Conservation (phyloP, 2,797 vertebrate genomes). For the Onychomys arenicola region DNA sequence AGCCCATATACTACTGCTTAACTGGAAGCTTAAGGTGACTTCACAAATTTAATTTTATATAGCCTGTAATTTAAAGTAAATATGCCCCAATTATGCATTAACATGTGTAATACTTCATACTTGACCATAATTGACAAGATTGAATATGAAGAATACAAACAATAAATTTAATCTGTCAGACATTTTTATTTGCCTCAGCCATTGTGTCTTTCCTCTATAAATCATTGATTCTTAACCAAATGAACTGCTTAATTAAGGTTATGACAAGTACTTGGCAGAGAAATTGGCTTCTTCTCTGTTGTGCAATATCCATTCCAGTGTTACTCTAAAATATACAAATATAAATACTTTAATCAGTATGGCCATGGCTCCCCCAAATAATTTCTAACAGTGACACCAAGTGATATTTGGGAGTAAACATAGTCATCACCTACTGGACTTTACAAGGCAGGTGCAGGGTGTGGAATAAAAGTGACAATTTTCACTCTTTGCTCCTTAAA, state of each 20-base stretch:
- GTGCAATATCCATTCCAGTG: not conserved
- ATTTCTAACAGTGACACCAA: not conserved
- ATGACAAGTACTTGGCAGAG: slow-evolving; percentile 51
- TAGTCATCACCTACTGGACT: not conserved
- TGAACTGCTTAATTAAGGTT: slow-evolving; percentile 54
- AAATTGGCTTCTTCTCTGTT: slow-evolving; percentile 4
- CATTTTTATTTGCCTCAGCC: slow-evolving; percentile 11
- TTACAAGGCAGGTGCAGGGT: not conserved
- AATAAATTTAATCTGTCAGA: slow-evolving; percentile 22
- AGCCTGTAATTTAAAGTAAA: not conserved
- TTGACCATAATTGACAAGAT: slow-evolving; percentile 12
- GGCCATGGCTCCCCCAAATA: not conserved
- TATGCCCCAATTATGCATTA: not conserved
- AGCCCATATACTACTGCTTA: not conserved
- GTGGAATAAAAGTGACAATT: not conserved
- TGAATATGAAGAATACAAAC: not conserved
- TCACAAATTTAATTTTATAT: slow-evolving; percentile 28
- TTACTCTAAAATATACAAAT: not conserved
- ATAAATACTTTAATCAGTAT: slow-evolving; percentile 28
- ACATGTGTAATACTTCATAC: not conserved
- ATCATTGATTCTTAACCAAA: slow-evolving; percentile 30
- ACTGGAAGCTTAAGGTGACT: not conserved
- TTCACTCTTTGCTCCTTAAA: not conserved
- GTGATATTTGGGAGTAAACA: not conserved
- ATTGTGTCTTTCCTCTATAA: slow-evolving; percentile 17